Evolutionary conservation across 2,113 vertebrate genomes (phyloP).

Genomic region (Thryonomys swinderianus): DNA sequence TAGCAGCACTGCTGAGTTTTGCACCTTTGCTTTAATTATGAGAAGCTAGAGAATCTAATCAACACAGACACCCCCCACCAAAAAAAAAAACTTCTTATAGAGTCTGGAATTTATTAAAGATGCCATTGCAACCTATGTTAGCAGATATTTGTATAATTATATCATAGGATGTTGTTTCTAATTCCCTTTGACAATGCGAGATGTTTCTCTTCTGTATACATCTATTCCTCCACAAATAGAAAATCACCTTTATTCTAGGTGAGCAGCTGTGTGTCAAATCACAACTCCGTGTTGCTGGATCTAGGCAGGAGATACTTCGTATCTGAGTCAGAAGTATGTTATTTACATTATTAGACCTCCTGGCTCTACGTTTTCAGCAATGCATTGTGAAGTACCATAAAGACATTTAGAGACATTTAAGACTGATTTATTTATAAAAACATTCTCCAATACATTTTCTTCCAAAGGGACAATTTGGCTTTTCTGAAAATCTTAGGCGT

Average conservation of each 20-base stretch:
- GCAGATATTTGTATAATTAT: neutral
- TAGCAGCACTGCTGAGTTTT: neutral
- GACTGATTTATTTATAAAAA: neutral
- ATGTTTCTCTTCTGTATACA: neutral
- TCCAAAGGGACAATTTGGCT: neutral
- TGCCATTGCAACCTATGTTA: neutral
- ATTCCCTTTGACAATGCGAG: neutral
- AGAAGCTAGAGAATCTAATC: neutral
- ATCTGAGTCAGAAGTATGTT: neutral
- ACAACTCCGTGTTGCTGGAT: neutral
- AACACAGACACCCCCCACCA: neutral
- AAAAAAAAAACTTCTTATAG: neutral
- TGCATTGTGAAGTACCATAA: neutral
- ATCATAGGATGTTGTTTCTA: neutral
- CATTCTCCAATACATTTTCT: neutral
- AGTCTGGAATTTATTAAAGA: neutral
- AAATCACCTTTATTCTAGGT: neutral
- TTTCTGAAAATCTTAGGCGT: neutral
- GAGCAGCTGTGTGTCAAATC: neutral
- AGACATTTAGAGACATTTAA: neutral
- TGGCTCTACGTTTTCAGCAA: slow-evolving; percentile 19
- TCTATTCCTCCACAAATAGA: neutral
- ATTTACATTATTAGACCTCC: neutral
- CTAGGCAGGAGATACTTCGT: neutral
- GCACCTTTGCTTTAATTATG: neutral